These are phyloP conservation scores for Monoplex corrugatus DNA, from an alignment of 2,888 invertebrate species.

Conservation along the genomic window DNA sequence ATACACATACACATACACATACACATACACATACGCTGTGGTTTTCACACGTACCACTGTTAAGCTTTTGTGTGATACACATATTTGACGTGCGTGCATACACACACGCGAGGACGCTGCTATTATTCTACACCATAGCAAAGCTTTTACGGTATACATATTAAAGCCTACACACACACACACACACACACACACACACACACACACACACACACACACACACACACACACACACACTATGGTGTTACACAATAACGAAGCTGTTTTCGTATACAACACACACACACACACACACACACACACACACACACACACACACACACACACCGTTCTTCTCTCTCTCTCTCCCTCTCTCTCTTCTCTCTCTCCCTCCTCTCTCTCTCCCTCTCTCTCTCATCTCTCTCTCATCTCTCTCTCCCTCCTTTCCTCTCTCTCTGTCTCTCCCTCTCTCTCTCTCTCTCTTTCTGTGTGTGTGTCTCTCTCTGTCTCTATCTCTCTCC, in stretches of 20 bases:
- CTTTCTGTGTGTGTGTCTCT: too few species aligned
- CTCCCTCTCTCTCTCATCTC: not conserved
- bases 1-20: not conserved
- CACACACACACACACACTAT: not conserved
- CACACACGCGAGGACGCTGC: too few species aligned
- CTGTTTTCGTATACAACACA: too few species aligned
- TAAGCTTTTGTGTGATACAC: too few species aligned
- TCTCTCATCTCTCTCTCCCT: not conserved
- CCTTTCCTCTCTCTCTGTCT: not conserved
- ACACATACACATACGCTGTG: not conserved
- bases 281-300: slow-evolving; percentile 21
- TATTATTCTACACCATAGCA: too few species aligned
- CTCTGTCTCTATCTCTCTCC: not conserved
- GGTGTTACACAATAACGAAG: too few species aligned
- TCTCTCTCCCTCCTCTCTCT: not conserved
- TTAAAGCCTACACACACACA: too few species aligned
- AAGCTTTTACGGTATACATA: too few species aligned
- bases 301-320: not conserved
- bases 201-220: not conserved
- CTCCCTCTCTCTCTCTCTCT: not conserved
- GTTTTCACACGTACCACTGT: too few species aligned
- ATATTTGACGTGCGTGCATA: too few species aligned
- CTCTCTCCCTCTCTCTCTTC: not conserved
- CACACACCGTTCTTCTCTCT: not conserved
- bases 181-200: not conserved